Evolutionary conservation across 2,797 vertebrate species (phyloP), one percentile per base, ranked within the genome.

Genomic region (Diglossa cyanea): DNA sequence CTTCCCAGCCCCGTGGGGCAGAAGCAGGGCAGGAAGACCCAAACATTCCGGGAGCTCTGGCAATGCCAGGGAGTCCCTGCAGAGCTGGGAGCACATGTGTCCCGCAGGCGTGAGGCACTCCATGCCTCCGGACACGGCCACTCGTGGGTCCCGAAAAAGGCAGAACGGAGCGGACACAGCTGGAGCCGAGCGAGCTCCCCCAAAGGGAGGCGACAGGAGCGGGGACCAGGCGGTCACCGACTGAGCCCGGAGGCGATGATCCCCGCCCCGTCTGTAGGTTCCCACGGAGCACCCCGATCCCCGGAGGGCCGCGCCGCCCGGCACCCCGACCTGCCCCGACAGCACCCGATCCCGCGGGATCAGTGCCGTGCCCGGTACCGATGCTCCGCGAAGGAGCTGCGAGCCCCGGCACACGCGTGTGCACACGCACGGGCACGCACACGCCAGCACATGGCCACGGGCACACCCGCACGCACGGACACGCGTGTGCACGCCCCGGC

Each of bases 401-500:
- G 51, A 73, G 54, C 33, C 33, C 37, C 23, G n/a, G 66, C 70
- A 79, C 47, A 61, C 74, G 63, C 90, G 63, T 60, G 85, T 92
- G 85, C 79, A 77, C 91, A 83, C 25, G 85, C 71, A 44, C 48
- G 70, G 44, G 51, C 76, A 73, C 87, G 70, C 68, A 95, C 53
- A 79, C 70, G 61, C 88, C 88, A 57, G 66, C 80, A 89, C 91
- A 79, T 68, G 65, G 88, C 51, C 79, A 60, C 65, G 57, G 86
- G 75, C 63, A 72, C 90, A 87, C 63, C 90, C 78, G 90, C 74
- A 86, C 39, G 57, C 78, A 68, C 40, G 57, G 55, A 74, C 90
- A 86, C 76, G 88, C 88, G 86, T 70, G 83, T 85, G 71, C 51
- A 47, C 70, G 55, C 45, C 51, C 33, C 39, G 40, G 54, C 13